Percentiles rank a stretch among this genome's conserved stretches.
Conservation (phyloP, 2,888 invertebrate genomes). For the Dilophus febrilis region DNA sequence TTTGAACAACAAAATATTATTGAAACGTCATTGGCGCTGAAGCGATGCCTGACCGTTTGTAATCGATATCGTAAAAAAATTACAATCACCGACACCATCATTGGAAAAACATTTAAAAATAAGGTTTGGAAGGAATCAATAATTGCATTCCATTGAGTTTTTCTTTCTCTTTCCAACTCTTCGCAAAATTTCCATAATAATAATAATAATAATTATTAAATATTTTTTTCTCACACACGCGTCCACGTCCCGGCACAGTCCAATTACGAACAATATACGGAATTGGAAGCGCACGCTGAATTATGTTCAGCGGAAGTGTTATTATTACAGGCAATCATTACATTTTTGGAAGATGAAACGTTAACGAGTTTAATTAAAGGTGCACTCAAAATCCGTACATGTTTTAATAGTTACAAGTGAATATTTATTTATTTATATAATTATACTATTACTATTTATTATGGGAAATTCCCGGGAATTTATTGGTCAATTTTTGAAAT, state of each 20-base stretch:
- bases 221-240: no score
- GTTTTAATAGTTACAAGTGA: conserved; percentile 85
- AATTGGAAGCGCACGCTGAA: conserved; percentile 84
- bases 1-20: conserved; percentile 69
- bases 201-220: no score
- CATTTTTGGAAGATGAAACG: conserved; percentile 89
- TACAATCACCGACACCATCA: conserved; percentile 56
- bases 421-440: no score
- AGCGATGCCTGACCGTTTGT: conserved; percentile 63
- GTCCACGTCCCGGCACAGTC: no score
- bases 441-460: no score
- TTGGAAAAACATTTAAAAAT: conserved; percentile 67
- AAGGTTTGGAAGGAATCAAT: no score
- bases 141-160: no score
- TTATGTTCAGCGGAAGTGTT: conserved; percentile 86
- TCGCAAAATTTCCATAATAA: conserved; percentile 9
- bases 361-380: conserved; percentile 83
- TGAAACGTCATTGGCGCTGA: conserved; percentile 55
- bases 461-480: no score
- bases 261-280: conserved; percentile 60
- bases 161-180: background rate
- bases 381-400: conserved; percentile 78
- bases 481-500: no score
- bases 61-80: conserved; percentile 34
- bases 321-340: conserved; percentile 72